Percentiles rank a stretch among this genome's conserved stretches.
Evolutionary conservation across 2,888 invertebrate genomes (phyloP).

Genomic region (Caenorhabditis japonica): DNA sequence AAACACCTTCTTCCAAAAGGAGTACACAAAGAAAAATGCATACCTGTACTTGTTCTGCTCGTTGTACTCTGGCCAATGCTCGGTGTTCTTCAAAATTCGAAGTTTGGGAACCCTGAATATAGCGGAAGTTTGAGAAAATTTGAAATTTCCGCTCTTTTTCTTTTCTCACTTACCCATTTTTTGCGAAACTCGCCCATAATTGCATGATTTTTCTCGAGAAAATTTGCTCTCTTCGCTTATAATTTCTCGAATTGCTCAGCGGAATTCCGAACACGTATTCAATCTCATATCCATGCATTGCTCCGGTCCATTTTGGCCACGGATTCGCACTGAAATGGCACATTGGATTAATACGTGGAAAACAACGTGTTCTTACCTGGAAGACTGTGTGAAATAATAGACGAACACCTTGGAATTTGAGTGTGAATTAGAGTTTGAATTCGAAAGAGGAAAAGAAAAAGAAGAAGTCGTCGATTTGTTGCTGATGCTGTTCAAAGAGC

Average conservation of each 20-base stretch:
- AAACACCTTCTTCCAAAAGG: too few relatives aligned
- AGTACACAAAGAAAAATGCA: not conserved
- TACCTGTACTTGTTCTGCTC: conserved; percentile 53
- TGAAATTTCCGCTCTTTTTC: conserved; percentile 18
- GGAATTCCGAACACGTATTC: conserved; percentile 97
- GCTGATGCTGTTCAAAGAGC: conserved; percentile 21
- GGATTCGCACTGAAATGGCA: conserved; percentile 68
- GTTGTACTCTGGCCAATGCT: conserved; percentile 73
- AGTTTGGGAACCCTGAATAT: conserved; percentile 64
- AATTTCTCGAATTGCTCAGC: conserved; percentile 58
- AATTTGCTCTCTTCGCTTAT: conserved; percentile 55
- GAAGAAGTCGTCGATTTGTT: conserved; percentile 6
- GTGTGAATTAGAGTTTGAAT: not conserved
- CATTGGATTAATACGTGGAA: not conserved
- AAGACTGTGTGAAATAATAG: conserved; percentile 62
- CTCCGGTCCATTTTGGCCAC: conserved; percentile 80
- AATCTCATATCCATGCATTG: conserved; percentile 96
- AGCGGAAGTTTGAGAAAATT: conserved; percentile 18
- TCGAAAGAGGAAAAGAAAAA: not conserved
- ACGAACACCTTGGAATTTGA: conserved; percentile 33
- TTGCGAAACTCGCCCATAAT: conserved; percentile 73
- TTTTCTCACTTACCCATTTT: conserved; percentile 64
- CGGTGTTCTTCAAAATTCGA: conserved; percentile 51
- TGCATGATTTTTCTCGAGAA: conserved; percentile 74
- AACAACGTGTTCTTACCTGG: conserved; percentile 44